Conservation (phyloP, 2,888 invertebrate genomes). For the Lagria hirta region DNA sequence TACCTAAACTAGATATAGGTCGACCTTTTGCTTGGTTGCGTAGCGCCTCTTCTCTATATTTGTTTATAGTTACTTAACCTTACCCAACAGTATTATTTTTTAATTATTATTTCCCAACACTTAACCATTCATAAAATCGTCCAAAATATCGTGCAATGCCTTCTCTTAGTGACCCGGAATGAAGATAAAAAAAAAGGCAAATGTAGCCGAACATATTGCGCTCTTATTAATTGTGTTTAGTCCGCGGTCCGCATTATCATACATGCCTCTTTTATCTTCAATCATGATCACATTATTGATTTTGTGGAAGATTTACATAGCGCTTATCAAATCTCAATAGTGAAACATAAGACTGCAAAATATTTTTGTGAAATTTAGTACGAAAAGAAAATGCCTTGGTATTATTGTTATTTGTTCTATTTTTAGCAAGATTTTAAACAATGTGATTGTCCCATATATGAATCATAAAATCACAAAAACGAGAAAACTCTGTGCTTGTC, state of each 20-base stretch:
- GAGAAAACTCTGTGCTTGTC: conserved; percentile 29
- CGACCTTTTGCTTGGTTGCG: conserved; percentile 18
- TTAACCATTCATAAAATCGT: conserved; percentile 12
- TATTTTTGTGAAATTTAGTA: conserved; percentile 24
- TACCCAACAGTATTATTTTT: too few relatives aligned
- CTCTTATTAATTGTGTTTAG: conserved; percentile 9
- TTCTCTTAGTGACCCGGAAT: too few relatives aligned
- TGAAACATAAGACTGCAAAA: conserved; percentile 31
- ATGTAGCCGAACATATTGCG: conserved; percentile 4
- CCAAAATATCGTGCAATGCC: conserved; percentile 14
- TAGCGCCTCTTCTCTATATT: conserved; percentile 18
- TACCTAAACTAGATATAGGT: conserved; percentile 16
- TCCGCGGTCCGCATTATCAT: conserved; percentile 9
- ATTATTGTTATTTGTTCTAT: conserved; percentile 21
- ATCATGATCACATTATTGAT: background rate
- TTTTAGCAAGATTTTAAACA: conserved; percentile 21
- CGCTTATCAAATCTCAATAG: conserved; percentile 20
- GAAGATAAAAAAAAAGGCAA: too few relatives aligned
- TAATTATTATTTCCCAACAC: conserved; percentile 7
- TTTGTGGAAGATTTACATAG: conserved; percentile 17
- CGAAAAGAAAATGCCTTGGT: conserved; percentile 24
- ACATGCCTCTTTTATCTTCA: background rate
- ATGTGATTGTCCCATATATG: conserved; percentile 15
- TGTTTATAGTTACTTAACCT: too few relatives aligned
- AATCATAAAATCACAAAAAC: conserved; percentile 17